phyloP scores from a whole-genome alignment of 1,140 invertebrate species.

The Meloidogyne chitwoodi region DNA sequence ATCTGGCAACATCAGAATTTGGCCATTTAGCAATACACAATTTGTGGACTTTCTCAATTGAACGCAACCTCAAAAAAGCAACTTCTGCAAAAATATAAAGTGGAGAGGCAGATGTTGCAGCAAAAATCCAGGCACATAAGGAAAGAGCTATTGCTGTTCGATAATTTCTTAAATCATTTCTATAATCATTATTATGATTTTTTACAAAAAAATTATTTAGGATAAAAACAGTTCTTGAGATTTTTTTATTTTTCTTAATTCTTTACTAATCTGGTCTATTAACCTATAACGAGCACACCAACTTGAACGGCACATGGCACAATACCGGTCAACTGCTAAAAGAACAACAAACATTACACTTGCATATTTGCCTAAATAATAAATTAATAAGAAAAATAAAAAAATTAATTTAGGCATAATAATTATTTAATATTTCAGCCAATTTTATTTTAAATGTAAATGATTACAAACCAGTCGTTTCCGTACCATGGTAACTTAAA shows the following conservation, averaged over 20 bases:
- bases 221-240: too few species aligned
- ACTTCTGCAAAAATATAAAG: conserved; percentile 50
- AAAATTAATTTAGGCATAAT: too few species aligned
- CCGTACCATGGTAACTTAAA: conserved; percentile 27
- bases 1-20: conserved; percentile 46
- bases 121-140: conserved; percentile 47
- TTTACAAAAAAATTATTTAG: too few species aligned
- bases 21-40: conserved; percentile 59
- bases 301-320: conserved; percentile 54
- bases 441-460: too few species aligned
- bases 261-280: neutral
- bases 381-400: neutral
- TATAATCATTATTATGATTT: too few species aligned
- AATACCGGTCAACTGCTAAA: conserved; percentile 55
- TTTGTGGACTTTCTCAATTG: conserved; percentile 28
- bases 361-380: conserved; percentile 54
- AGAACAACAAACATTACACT: conserved; percentile 59
- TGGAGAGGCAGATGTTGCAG: conserved; percentile 47
- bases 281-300: conserved; percentile 45
- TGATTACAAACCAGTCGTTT: too few species aligned
- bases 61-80: conserved; percentile 26
- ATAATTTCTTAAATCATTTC: conserved; percentile 41
- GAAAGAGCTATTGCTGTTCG: conserved; percentile 43
- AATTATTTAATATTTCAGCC: too few species aligned
- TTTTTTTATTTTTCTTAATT: too few species aligned